Evolutionary conservation across 2,797 vertebrate species (phyloP).

Genomic region (Setipinna tenuifilis): DNA sequence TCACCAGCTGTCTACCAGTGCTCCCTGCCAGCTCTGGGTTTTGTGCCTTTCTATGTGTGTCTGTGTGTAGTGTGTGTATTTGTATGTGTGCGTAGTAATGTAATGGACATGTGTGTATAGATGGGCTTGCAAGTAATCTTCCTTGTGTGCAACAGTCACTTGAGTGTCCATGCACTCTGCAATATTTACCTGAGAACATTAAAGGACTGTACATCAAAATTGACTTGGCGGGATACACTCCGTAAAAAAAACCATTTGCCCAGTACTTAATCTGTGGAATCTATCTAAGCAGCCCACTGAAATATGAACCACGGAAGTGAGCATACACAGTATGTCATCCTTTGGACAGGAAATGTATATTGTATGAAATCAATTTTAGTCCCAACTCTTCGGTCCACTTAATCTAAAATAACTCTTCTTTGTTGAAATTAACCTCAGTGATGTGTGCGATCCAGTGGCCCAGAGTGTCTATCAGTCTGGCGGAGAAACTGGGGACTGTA

Average conservation of each 20-base stretch:
- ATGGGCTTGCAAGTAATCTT: background rate
- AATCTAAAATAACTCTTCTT: background rate
- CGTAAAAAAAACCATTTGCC: background rate
- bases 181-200: background rate
- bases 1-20: constrained; percentile 68
- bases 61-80: background rate
- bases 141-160: background rate
- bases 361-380: background rate
- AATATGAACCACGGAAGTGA: background rate
- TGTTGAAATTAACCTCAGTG: background rate
- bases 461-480: background rate
- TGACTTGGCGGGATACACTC: background rate
- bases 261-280: background rate
- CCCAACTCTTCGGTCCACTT: background rate
- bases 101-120: background rate
- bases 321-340: background rate
- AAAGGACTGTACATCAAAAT: background rate
- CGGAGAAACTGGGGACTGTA: background rate
- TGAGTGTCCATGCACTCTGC: background rate
- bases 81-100: background rate
- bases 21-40: constrained; percentile 57
- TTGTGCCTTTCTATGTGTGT: constrained; percentile 28
- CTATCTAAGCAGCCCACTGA: background rate
- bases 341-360: background rate
- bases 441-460: background rate